phyloP scores from a whole-genome alignment of 2,797 vertebrate species.

The Betta splendens region DNA sequence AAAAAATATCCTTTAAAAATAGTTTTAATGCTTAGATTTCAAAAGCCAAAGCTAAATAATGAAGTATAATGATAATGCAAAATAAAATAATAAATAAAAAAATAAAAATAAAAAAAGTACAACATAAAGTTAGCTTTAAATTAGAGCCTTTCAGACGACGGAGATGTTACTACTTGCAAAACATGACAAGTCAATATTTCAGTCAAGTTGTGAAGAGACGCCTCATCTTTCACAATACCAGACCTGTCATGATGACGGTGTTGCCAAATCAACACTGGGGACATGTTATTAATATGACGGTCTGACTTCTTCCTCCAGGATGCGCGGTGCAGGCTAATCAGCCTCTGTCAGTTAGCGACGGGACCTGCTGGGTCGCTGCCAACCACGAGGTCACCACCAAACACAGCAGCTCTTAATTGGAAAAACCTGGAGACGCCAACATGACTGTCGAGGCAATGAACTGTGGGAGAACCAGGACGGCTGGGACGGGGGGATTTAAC shows the following conservation, averaged over 20 bases:
- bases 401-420: conserved; percentile 82
- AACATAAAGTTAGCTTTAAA: neutral
- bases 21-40: neutral
- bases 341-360: conserved; percentile 63
- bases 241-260: conserved; percentile 1
- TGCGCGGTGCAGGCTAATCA: conserved; percentile 56
- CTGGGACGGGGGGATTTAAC: too few species aligned
- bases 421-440: conserved; percentile 83
- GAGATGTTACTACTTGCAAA: neutral
- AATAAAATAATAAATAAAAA: neutral
- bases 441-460: too few species aligned
- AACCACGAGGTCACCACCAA: conserved; percentile 88
- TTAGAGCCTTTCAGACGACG: neutral
- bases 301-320: conserved; percentile 83
- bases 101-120: too few species aligned
- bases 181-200: neutral
- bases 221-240: neutral
- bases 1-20: too few species aligned
- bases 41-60: neutral
- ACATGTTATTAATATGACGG: conserved; percentile 82
- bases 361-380: conserved; percentile 84
- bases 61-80: neutral
- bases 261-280: conserved; percentile 58
- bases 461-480: too few species aligned
- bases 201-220: neutral